phyloP scores from a whole-genome alignment of 2,113 vertebrate species.

The Danio rerio region DNA sequence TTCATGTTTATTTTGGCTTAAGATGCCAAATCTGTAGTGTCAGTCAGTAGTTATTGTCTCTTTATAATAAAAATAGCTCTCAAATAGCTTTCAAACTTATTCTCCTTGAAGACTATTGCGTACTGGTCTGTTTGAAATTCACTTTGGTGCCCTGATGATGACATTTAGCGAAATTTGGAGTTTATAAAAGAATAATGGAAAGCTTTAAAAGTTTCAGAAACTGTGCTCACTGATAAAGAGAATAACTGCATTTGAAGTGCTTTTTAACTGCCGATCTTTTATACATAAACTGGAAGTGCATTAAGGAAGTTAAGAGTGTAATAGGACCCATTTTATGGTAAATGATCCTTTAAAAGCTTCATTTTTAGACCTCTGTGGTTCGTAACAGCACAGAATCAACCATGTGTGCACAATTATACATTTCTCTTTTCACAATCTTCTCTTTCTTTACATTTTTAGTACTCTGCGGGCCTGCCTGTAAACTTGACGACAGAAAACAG shows the following conservation, averaged over 20 bases:
- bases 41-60: neutral
- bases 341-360: neutral
- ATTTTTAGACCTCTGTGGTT: neutral
- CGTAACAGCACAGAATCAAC: neutral
- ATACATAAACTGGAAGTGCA: too few relatives aligned
- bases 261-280: too few relatives aligned
- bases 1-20: neutral
- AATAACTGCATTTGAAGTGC: too few relatives aligned
- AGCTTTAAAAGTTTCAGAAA: too few relatives aligned
- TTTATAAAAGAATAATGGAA: neutral
- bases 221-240: too few relatives aligned
- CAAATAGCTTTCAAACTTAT: neutral
- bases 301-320: too few relatives aligned
- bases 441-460: constrained; percentile 68
- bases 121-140: neutral
- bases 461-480: constrained; percentile 60
- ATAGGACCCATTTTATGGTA: neutral
- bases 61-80: neutral
- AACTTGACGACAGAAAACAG: constrained; percentile 70
- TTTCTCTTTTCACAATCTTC: constrained; percentile 21
- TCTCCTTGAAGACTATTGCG: neutral
- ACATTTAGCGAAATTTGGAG: neutral
- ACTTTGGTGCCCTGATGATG: neutral
- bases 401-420: neutral
- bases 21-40: neutral